Base-by-base conservation (phyloP, 2,888 invertebrate genomes). In the Drosophila borealis region DNA sequence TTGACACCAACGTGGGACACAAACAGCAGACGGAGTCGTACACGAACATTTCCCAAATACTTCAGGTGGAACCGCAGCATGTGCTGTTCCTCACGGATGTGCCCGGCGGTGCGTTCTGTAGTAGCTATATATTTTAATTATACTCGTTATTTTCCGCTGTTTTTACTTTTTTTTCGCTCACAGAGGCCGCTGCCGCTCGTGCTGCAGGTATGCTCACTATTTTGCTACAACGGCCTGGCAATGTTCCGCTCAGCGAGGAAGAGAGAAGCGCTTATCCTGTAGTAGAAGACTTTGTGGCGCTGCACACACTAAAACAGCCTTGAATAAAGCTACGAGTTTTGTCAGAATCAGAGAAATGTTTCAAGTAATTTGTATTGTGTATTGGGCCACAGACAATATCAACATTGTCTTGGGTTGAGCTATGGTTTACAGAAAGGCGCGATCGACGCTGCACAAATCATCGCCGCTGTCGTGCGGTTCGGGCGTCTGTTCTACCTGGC, bases 51-150 rank as follows among this genome's bases (percentile, higher is more conserved):
- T 93, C 95, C 1, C 93, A 94, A 77, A 93, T 95, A 81, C 94
- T 98, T 45, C 93, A 94, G 39, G 72, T 77, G 0, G 92, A 96
- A 14, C 93, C 96, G 14, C 94, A 94, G 9, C 94, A 96, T 69
- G 94, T 98, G 49, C 90, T 98, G 14, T 99, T 98, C 92, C 93
- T 98, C 13, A 98, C 98, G 44, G 98, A 99, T 92, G 93, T 96
- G 82, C 93, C 95, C 3, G 95, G 95, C 94, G 98, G 97, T 97
- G 37, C 14, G 97, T 97, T 42, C 36, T 21, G 39, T 0, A 9
- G 3, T 13, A 8, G 2, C 3, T 14, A 1, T 0, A 8, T 51
- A 41, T 13, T 59, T 37, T 41, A n/a, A 21, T 8, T 8, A 3
- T 44, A 25, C 19, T 36, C 21, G n/a, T 8, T 1, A 8, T 8